Conservation (phyloP, 2,113 vertebrate species). For the Gymnogyps californianus region DNA sequence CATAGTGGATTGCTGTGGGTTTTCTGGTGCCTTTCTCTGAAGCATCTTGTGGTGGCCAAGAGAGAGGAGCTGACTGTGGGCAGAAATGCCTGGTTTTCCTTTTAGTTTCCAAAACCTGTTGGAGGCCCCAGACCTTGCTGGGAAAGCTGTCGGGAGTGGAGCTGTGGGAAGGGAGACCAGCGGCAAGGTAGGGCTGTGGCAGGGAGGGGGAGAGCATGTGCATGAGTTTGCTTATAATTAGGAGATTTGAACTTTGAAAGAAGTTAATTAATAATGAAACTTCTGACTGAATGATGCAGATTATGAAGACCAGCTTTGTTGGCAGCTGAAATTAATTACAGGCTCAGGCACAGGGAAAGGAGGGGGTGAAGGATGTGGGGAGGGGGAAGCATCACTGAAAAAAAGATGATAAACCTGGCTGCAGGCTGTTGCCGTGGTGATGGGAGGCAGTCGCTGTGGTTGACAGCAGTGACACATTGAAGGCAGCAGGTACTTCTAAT, state of each 20-base stretch:
- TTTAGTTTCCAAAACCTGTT: background rate
- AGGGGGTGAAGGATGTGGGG: background rate
- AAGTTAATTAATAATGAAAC: slow-evolving; percentile 77
- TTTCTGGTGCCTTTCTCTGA: background rate
- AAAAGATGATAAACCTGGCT: slow-evolving; percentile 54
- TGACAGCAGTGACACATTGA: background rate
- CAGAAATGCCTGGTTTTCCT: background rate
- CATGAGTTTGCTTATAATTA: slow-evolving; percentile 58
- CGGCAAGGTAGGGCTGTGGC: background rate
- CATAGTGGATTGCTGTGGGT: background rate
- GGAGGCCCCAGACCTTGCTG: background rate
- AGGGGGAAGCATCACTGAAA: background rate
- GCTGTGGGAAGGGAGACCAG: background rate
- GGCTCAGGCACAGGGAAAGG: slow-evolving; percentile 47
- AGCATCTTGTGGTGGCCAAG: background rate
- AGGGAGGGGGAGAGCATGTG: background rate
- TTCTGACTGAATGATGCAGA: slow-evolving; percentile 55
- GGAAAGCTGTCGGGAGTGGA: background rate
- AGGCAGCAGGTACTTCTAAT: slow-evolving; percentile 41
- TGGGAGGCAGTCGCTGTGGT: background rate
- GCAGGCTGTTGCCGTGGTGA: slow-evolving; percentile 65
- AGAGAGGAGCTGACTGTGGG: background rate
- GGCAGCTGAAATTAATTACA: slow-evolving; percentile 74
- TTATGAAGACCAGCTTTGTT: slow-evolving; percentile 68
- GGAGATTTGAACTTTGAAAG: slow-evolving; percentile 68